Conservation (phyloP, 1,140 invertebrate genomes). For the Fopius arisanus region DNA sequence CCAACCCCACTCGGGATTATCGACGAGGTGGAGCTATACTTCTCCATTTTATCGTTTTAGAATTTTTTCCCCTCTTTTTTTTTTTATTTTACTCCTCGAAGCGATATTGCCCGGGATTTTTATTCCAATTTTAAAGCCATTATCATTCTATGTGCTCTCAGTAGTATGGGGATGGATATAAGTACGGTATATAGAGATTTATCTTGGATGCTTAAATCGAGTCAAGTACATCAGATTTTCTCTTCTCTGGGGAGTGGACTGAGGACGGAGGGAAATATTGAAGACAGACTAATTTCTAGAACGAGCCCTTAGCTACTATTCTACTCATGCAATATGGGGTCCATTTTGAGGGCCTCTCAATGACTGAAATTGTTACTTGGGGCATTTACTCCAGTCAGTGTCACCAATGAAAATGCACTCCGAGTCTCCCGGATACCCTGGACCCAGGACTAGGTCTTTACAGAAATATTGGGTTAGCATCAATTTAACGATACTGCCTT, state of each 20-base stretch:
- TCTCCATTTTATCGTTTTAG: not conserved
- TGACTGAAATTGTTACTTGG: not conserved
- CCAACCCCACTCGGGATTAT: constrained; percentile 5
- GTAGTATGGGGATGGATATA: not conserved
- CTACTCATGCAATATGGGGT: not conserved
- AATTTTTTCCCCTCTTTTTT: not conserved
- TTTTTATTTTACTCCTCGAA: constrained; percentile 1
- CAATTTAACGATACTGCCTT: not conserved
- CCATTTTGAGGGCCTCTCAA: not conserved
- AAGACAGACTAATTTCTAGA: not conserved
- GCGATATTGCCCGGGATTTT: constrained; percentile 12
- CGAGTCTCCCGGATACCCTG: too few species aligned
- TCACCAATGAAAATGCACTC: not conserved
- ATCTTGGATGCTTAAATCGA: constrained; percentile 11
- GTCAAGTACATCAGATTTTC: constrained; percentile 13
- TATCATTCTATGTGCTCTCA: constrained; percentile 4
- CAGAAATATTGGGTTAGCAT: not conserved
- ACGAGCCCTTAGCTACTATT: not conserved
- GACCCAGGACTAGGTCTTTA: not conserved
- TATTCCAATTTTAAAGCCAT: constrained; percentile 15
- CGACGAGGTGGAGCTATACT: constrained; percentile 11
- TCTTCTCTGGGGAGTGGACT: not conserved
- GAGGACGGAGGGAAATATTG: not conserved
- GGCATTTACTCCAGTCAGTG: not conserved
- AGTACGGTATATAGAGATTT: constrained; percentile 10